Base-by-base conservation (phyloP, 2,797 vertebrate genomes). In the Muscicapa striata region DNA sequence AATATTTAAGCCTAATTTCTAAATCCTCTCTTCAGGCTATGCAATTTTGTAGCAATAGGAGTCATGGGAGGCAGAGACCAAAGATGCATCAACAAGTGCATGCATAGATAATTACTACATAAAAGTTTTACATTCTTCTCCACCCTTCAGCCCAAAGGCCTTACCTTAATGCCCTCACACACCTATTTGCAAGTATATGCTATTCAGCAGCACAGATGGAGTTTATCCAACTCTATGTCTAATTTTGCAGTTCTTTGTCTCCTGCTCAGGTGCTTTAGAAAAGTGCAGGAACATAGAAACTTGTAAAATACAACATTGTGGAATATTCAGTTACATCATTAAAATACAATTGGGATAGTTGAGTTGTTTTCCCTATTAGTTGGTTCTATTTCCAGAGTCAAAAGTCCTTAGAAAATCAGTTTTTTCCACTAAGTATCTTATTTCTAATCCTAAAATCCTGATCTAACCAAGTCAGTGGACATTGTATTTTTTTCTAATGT, bases 91-190 rank as follows among this genome's bases (percentile, higher is more conserved):
- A 43, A 66, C 76, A 45, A 52, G 11, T 41, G 20, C 11, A 15
- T 11, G 26, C 23, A 29, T 15, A 55, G 22, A 68, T 46, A 86
- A 46, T 45, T 46, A 89, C 38, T 85, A 76, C 12, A 43, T 61
- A 51, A 82, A 93, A 66, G 27, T 73, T 54, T 57, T 15, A 9
- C 34, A 48, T 45, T 87, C 4, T 57, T 69, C 40, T 16, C 6
- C 21, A 27, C 1, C 1, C 7, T 5, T 13, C 2, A 0, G 32
- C 8, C 7, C 13, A 4, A 16, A 1, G 0, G 8, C 29, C 6
- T 75, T 63, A 49, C 22, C 21, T 15, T 38, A 15, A 24, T 48
- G 27, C 22, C 43, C 19, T 34, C 40, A 36, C 15, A 22, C 10
- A n/a, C 0, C 0, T 41, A 22, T 29, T 41, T 61, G 58, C 14